These are phyloP conservation scores for Astur gentilis DNA, from an alignment of 2,113 vertebrate species.

Conservation along the genomic window DNA sequence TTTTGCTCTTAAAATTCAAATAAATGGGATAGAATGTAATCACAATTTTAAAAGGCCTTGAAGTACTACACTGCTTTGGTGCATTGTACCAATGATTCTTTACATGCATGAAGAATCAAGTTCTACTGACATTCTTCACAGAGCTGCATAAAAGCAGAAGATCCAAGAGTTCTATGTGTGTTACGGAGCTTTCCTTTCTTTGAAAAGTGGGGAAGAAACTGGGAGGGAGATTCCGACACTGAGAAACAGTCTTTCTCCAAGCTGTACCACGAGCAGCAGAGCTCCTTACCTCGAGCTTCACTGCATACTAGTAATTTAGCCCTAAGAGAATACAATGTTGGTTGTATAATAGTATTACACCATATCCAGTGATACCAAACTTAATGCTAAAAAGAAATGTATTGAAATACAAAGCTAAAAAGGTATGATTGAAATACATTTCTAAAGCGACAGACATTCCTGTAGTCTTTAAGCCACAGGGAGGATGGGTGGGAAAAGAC, in stretches of 20 bases:
- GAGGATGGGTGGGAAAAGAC: not conserved
- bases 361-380: slow-evolving; percentile 54
- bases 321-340: not conserved
- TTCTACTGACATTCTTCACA: not conserved
- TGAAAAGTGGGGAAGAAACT: not conserved
- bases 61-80: slow-evolving; percentile 9
- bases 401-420: slow-evolving; percentile 44
- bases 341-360: slow-evolving; percentile 33
- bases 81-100: slow-evolving; percentile 5
- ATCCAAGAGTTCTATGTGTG: not conserved
- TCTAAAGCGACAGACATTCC: not conserved
- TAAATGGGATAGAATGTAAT: not conserved
- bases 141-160: not conserved
- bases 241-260: not conserved
- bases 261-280: not conserved
- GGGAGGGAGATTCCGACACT: not conserved
- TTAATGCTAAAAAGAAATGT: slow-evolving; percentile 37
- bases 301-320: slow-evolving; percentile 8
- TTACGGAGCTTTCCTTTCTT: not conserved
- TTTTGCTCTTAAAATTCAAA: slow-evolving; percentile 19
- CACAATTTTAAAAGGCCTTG: not conserved
- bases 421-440: slow-evolving; percentile 34
- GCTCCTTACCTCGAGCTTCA: not conserved
- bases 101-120: not conserved
- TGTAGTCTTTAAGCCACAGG: not conserved